A percentile compares a stretch with the other conserved stretches of the same genome.
Evolutionary conservation across 2,113 vertebrate species (phyloP).

Genomic region (Columba livia): DNA sequence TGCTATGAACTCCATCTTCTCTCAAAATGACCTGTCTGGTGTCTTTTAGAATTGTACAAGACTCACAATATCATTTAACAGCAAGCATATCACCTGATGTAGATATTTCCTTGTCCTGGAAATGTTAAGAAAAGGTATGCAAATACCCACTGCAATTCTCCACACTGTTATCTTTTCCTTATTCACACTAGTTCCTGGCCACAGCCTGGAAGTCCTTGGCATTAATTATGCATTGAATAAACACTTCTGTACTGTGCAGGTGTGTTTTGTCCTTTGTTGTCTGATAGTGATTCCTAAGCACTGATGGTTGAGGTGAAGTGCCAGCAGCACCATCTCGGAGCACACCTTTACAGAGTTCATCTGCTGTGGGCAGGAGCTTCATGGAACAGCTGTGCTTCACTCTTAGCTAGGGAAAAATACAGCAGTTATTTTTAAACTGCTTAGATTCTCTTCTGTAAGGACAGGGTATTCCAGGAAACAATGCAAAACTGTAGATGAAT

Average conservation of each 20-base stretch:
- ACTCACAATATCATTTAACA: neutral
- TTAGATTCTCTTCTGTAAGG: conserved; percentile 1
- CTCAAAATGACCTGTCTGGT: neutral
- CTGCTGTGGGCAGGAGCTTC: neutral
- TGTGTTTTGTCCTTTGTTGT: neutral
- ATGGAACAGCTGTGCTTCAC: neutral
- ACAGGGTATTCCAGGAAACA: conserved; percentile 37
- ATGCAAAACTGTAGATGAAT: neutral
- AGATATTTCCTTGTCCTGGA: neutral
- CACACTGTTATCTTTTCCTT: neutral
- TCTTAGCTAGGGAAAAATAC: neutral
- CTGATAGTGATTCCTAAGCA: neutral
- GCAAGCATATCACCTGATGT: neutral
- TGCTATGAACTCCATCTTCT: neutral
- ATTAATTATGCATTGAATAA: neutral
- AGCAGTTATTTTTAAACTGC: conserved; percentile 8
- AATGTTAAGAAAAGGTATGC: neutral
- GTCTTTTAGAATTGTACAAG: neutral
- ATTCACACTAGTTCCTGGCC: neutral
- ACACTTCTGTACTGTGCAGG: fast-evolving
- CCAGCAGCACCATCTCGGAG: neutral
- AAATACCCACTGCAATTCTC: neutral
- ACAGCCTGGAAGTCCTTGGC: neutral
- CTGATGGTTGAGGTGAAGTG: neutral
- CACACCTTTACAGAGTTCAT: neutral